Evolutionary conservation across 2,113 vertebrate species (phyloP), one percentile per base, ranked within the genome.

Genomic region (Elanoides forficatus): DNA sequence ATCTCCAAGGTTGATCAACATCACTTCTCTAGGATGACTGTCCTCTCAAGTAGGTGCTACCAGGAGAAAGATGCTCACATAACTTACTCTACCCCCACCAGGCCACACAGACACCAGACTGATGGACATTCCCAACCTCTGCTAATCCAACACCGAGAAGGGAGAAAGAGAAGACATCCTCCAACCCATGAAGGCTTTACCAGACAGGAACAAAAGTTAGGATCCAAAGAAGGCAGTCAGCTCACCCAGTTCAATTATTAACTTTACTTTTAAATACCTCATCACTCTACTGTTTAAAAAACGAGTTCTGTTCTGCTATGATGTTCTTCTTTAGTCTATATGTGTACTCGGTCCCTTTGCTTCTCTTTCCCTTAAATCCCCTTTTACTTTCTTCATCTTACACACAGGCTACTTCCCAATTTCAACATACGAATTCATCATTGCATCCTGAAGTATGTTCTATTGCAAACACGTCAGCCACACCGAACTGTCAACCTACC

Each of bases 81-180:
- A 81, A 74, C 6, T 72, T 43, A 70, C 29, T 74, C 22, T n/a
- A 67, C 56, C 40, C 12, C 62, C 65, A 48, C 43, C 30, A 81
- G 23, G 34, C 20, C 17, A 59, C 8, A 34, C 15, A 63, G 32
- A 50, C 25, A 42, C 16, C 10, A 66, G 48, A 60, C 22, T 42
- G 8, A 7, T 2, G 7, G 43, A 32, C 14, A 20, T 6, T 47
- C 15, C 29, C 43, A 88, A 29, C 11, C 47, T 40, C 52, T 60
- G 9, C 20, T 52, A 92, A 40, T 8, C 23, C 62, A 74, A 32
- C 9, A 71, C 0, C 0, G 0, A 73, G n/a, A 36, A 60, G 17
- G 18, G 59, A 83, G 43, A 48, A 62, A 63, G 48, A 42, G 5
- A 73, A 5, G 50, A n/a, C 18, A 58, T 10, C 7, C n/a, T 59